Percentiles rank a stretch among this genome's conserved stretches.
phyloP scores from a whole-genome alignment of 2,888 invertebrate genomes.

The Petrophora chlorosata region DNA sequence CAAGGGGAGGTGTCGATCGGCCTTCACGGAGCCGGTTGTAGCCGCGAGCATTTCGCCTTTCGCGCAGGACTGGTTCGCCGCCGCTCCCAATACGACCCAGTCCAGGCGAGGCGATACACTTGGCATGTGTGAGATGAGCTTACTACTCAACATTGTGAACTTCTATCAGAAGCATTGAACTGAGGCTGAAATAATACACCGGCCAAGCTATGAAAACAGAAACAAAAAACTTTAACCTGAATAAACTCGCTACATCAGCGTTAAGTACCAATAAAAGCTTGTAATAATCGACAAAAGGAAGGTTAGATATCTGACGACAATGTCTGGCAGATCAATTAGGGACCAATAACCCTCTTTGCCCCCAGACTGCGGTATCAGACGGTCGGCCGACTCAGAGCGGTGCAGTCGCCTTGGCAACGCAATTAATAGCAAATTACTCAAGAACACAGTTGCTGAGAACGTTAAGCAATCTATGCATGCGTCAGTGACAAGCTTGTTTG shows the following conservation, averaged over 20 bases:
- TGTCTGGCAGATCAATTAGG: constrained; percentile 74
- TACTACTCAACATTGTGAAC: constrained; percentile 13
- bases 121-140: constrained; percentile 26
- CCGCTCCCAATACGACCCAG: constrained; percentile 63
- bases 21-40: constrained; percentile 82
- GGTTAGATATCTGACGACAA: constrained; percentile 47
- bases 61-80: constrained; percentile 70
- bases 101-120: constrained; percentile 15
- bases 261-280: constrained; percentile 8
- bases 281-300: constrained; percentile 9
- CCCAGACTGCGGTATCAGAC: constrained; percentile 61
- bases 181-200: too few species aligned
- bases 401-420: constrained; percentile 59
- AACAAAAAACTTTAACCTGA: too few species aligned
- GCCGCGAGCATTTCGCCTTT: constrained; percentile 80
- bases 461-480: constrained; percentile 33
- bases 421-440: constrained; percentile 66
- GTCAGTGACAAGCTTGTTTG: constrained; percentile 35
- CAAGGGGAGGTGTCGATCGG: constrained; percentile 60
- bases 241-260: background rate
- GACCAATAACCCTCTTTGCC: constrained; percentile 68
- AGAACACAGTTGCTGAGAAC: constrained; percentile 36
- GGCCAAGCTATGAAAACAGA: background rate
- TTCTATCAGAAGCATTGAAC: background rate
- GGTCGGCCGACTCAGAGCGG: constrained; percentile 38